These are phyloP conservation scores for Struthidea cinerea DNA, from an alignment of 2,113 vertebrate genomes.

Conservation along the genomic window DNA sequence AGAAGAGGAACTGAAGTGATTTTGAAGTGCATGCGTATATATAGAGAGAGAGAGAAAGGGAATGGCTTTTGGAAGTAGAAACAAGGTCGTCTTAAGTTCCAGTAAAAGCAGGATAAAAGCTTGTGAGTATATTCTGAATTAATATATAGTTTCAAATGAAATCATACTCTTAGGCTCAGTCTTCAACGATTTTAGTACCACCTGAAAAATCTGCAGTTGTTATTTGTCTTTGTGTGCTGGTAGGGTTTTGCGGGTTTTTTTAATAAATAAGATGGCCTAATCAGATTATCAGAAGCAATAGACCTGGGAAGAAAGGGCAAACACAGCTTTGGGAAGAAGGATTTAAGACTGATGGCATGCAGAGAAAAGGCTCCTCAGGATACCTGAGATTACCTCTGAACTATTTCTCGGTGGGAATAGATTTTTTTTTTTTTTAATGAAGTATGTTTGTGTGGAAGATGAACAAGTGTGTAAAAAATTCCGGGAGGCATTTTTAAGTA, in stretches of 20 bases:
- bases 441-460: neutral
- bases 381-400: neutral
- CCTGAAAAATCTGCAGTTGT: neutral
- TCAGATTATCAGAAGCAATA: neutral
- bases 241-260: neutral
- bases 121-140: neutral
- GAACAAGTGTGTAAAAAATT: neutral
- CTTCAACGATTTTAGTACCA: neutral
- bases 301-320: neutral
- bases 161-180: neutral
- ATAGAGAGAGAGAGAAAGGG: neutral
- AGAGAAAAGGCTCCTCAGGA: neutral
- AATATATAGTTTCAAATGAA: neutral
- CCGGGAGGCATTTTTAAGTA: neutral
- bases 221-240: neutral
- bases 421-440: neutral
- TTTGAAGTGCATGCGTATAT: neutral
- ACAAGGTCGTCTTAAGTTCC: neutral
- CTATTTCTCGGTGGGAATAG: neutral
- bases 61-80: neutral
- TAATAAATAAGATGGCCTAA: neutral
- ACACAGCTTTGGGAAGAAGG: neutral
- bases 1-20: neutral
- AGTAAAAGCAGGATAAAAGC: neutral
- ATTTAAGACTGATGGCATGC: neutral